Base-by-base conservation (phyloP, 2,113 vertebrate species). In the Salminus brasiliensis region DNA sequence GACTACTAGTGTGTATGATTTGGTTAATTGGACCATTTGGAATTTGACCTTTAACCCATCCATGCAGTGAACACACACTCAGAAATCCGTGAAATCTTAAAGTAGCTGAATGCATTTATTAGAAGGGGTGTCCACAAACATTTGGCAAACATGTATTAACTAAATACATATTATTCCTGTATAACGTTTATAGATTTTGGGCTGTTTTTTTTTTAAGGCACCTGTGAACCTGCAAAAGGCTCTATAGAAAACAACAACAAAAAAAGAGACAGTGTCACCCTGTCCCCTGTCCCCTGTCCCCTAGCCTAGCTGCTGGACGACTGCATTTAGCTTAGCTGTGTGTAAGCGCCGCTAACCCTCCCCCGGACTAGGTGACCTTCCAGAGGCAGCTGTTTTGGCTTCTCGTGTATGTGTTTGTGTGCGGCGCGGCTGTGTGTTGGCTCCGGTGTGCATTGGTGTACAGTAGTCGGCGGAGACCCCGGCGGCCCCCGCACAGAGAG, bases 401-500 rank as follows among this genome's bases (percentile, higher is more conserved):
- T 53, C n/a, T n/a, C n/a, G 41, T 75, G 79, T 68, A 30, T 52
- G 34, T 12, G 23, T 74, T 65, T 74, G 18, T 62, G 13, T 74
- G 41, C 32, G 69, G 13, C 57, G 21, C 32, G 21, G 43, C 47
- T 65, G 70, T 32, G 65, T 77, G 32, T 76, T 57, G 52, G 41
- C 57, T 34, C 21, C 55, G 49, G 59, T 13, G 63, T 29, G 4
- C 21, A 57, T 21, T 23, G 34, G 23, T 47, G 72, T 80, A 67
- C 66, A 45, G 81, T 80, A 66, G 43, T 15, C 52, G 8, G 43
- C 29, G 10, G 65, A 76, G 65, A 65, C 60, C 72, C 41, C 43
- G 2, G 16, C 21, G 30, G 63, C 75, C 21, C 39, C 32, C 63
- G 78, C 79, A 75, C 86, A 81, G 67, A 74, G 78, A 85, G 74